Conservation (phyloP, 2,113 vertebrate genomes). For the Turnix velox region DNA sequence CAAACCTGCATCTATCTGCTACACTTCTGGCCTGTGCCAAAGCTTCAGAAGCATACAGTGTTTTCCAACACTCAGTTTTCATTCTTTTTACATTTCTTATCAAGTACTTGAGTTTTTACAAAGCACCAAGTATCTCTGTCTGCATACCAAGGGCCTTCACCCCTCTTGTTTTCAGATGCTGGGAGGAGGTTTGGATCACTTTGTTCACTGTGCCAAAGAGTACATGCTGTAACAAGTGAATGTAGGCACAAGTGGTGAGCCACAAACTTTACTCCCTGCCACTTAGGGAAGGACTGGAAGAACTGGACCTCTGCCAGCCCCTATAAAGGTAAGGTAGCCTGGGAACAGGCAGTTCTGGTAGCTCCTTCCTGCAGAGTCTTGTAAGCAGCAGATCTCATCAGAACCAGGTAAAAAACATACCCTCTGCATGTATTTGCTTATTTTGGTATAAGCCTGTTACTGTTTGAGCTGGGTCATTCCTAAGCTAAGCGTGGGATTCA, state of each 20-base stretch:
- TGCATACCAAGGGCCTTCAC: neutral
- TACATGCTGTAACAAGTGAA: slow-evolving; percentile 60
- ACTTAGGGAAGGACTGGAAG: slow-evolving; percentile 23
- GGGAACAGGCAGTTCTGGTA: slow-evolving; percentile 54
- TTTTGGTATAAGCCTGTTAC: slow-evolving; percentile 12
- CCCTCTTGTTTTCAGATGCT: neutral
- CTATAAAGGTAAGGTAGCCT: slow-evolving; percentile 23
- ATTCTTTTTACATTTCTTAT: neutral
- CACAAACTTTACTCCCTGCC: slow-evolving; percentile 14
- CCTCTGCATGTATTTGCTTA: neutral
- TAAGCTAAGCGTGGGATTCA: neutral
- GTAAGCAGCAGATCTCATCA: slow-evolving; percentile 46
- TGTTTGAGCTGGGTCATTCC: neutral
- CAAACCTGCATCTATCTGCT: neutral
- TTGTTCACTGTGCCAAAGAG: slow-evolving; percentile 44
- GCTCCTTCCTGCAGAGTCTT: neutral
- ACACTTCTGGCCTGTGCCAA: neutral
- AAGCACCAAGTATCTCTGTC: neutral
- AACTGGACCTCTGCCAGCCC: slow-evolving; percentile 51
- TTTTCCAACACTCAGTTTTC: neutral
- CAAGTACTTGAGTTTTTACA: neutral
- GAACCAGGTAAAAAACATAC: slow-evolving; percentile 52
- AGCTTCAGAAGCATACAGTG: neutral
- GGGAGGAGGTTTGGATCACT: slow-evolving; percentile 10
- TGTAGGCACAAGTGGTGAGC: slow-evolving; percentile 31